phyloP scores from a whole-genome alignment of 2,888 invertebrate species.

The Pyralis farinalis region DNA sequence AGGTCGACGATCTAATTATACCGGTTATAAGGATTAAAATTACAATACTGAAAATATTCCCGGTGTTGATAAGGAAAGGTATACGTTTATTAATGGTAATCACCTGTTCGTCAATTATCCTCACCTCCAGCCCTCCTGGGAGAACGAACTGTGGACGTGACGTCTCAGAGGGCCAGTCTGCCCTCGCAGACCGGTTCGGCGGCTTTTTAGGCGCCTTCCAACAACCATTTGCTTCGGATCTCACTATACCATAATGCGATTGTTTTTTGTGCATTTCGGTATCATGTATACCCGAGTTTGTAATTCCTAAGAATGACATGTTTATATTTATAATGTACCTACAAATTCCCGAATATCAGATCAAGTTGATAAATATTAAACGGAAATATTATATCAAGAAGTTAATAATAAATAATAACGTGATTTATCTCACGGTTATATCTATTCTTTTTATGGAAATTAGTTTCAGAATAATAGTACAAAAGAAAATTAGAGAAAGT shows the following conservation, averaged over 20 bases:
- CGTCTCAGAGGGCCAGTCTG: slow-evolving; percentile 8
- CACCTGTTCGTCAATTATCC: slow-evolving; percentile 11
- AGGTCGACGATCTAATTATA: slow-evolving; percentile 9
- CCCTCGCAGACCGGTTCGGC: slow-evolving; percentile 17
- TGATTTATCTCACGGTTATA: too few relatives aligned
- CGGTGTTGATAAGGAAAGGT: slow-evolving; percentile 1
- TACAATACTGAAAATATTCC: slow-evolving; percentile 5
- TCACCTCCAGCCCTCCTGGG: slow-evolving; percentile 7
- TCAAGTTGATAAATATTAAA: not conserved
- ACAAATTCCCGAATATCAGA: not conserved
- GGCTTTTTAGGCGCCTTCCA: slow-evolving; percentile 22
- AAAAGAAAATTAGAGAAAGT: too few relatives aligned
- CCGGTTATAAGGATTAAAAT: slow-evolving; percentile 7
- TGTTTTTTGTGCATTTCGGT: not conserved
- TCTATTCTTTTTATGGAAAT: too few relatives aligned
- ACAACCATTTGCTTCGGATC: slow-evolving; percentile 13
- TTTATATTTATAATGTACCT: not conserved
- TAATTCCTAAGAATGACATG: not conserved
- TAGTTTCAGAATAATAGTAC: slow-evolving; percentile 18
- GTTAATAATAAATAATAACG: not conserved
- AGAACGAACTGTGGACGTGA: slow-evolving; percentile 18
- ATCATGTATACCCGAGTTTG: not conserved
- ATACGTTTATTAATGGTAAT: slow-evolving; percentile 6
- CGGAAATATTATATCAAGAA: not conserved
- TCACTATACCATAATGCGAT: slow-evolving; percentile 14